Conservation (phyloP, 1,140 invertebrate genomes). For the Trachymyrmex septentrionalis region DNA sequence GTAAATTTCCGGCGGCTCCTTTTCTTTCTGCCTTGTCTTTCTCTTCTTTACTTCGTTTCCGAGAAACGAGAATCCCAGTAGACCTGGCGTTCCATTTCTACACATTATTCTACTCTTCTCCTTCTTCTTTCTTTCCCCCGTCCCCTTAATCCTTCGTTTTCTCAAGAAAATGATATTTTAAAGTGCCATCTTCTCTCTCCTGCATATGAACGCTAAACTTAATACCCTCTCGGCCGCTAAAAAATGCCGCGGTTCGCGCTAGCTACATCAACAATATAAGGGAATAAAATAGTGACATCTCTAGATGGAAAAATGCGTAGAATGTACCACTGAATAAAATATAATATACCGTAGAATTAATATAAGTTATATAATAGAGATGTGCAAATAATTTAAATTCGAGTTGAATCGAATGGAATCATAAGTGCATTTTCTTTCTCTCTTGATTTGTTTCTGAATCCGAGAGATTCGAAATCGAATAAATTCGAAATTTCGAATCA, state of each 20-base stretch:
- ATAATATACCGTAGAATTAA: not conserved
- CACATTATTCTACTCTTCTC: slow-evolving; percentile 62
- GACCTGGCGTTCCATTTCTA: slow-evolving; percentile 56
- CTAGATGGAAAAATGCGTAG: slow-evolving; percentile 4
- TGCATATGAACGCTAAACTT: slow-evolving; percentile 35
- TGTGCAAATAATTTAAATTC: too few relatives aligned
- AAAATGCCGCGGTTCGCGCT: slow-evolving; percentile 50
- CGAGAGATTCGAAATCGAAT: too few relatives aligned
- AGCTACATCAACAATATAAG: slow-evolving; percentile 32
- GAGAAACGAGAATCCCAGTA: slow-evolving; percentile 64
- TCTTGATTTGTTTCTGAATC: too few relatives aligned
- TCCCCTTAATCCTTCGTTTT: slow-evolving; percentile 59
- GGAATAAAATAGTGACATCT: slow-evolving; percentile 22
- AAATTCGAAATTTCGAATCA: too few relatives aligned
- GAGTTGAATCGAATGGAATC: too few relatives aligned
- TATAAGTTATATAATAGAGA: not conserved
- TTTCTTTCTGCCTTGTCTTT: slow-evolving; percentile 57
- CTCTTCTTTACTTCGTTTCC: slow-evolving; percentile 60
- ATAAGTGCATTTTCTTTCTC: too few relatives aligned
- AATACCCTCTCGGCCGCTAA: slow-evolving; percentile 40
- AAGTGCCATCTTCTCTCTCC: slow-evolving; percentile 45
- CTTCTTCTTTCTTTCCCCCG: slow-evolving; percentile 29
- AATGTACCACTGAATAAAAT: slow-evolving; percentile 4
- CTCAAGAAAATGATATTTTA: slow-evolving; percentile 65
- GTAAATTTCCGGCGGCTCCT: slow-evolving; percentile 81